Base-by-base conservation (phyloP, 2,113 vertebrate genomes). In the Sylvia atricapilla region DNA sequence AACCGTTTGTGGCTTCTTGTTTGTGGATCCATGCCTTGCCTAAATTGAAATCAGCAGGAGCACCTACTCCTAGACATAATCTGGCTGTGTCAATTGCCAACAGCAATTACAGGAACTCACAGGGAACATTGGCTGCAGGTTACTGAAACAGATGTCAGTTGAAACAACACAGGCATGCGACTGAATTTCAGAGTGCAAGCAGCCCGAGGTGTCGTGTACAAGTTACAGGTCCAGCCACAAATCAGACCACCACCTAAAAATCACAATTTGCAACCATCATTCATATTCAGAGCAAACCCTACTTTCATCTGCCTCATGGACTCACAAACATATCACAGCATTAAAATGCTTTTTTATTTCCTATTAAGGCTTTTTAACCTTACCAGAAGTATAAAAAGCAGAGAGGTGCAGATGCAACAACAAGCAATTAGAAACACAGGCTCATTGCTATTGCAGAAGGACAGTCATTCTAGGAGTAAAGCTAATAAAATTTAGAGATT, bases 11-110 rank as follows among this genome's bases (percentile, higher is more conserved):
- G 27, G 64, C 41, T 84, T 77, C 82, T 77, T 93, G 92, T 95
- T 97, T 96, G 92, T 93, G 90, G 87, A 96, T 86, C 86, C 93
- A 77, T 84, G 92, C 92, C 83, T 96, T 75, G 90, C 75, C 76
- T 96, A 97, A 97, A 96, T 94, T 95, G 96, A 94, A 95, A 95
- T 78, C 96, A 96, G 96, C 95, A 90, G 96, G 96, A 96, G 55
- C 83, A 90, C 85, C 87, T 94, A 96, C 79, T 96, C 72, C 93
- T 75, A 92, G 83, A 88, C 92, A 88, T 94, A 88, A 84, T 81
- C 87, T 88, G 85, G 85, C 93, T 94, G 67, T 63, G 83, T 90
- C 72, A 72, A 76, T 64, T 95, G 93, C 94, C 96, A 96, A 70
- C 44, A 94, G 85, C 92, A 96, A 95, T 96, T 97, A 95, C 76